Evolutionary conservation across 1,140 invertebrate species (phyloP).

Genomic region (Rhyacophila brunnea): DNA sequence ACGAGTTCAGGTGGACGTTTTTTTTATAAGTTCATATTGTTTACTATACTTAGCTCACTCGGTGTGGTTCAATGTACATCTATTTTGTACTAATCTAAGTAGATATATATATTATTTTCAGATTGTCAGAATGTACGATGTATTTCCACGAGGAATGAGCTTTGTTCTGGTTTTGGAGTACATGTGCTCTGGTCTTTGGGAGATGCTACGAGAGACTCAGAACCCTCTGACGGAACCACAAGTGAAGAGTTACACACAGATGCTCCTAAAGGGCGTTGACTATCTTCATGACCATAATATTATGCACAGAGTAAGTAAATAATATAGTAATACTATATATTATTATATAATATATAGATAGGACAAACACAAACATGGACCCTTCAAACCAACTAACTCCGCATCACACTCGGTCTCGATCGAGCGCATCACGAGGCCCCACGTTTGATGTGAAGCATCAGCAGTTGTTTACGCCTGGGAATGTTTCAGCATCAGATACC

Average conservation of each 20-base stretch:
- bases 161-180: conserved; percentile 93
- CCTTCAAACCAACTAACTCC: no score
- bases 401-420: no score
- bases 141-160: conserved; percentile 85
- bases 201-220: conserved; percentile 77
- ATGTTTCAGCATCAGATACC: no score
- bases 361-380: no score
- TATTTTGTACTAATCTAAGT: not conserved
- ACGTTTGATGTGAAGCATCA: no score
- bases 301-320: conserved; percentile 83
- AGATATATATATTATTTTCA: conserved; percentile 48
- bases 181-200: conserved; percentile 86
- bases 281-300: conserved; percentile 89
- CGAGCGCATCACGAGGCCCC: no score
- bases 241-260: conserved; percentile 85
- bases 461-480: no score
- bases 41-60: not conserved
- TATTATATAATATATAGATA: no score
- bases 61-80: not conserved
- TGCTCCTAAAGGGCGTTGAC: conserved; percentile 87
- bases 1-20: not conserved
- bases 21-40: not conserved
- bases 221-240: conserved; percentile 71
- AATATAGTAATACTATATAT: conserved; percentile 8
- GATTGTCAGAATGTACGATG: conserved; percentile 87